Conservation (phyloP, 2,888 invertebrate species). For the Drosophila mercatorum region DNA sequence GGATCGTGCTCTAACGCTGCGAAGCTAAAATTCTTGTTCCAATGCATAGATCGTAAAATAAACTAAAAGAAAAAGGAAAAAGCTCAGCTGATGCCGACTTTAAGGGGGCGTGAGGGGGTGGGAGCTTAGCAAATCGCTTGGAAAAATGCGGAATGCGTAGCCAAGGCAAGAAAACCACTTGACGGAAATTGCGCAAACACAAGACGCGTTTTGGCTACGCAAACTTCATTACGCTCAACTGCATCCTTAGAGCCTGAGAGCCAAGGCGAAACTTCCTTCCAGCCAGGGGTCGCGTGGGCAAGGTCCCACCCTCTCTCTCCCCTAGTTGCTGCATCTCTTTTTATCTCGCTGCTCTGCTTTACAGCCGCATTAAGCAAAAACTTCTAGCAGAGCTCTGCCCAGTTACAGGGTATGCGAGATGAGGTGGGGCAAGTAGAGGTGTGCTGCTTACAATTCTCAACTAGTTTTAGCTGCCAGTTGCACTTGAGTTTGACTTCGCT, state of each 20-base stretch:
- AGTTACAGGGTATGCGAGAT: neutral
- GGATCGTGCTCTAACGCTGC: neutral
- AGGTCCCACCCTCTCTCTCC: neutral
- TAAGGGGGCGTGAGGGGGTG: neutral
- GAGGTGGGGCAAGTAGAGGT: no score
- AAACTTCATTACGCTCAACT: constrained; percentile 38
- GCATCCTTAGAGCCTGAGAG: constrained; percentile 25
- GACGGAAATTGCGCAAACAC: constrained; percentile 44
- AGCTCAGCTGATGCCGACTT: neutral
- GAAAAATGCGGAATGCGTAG: constrained; percentile 24
- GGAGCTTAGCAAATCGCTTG: constrained; percentile 40
- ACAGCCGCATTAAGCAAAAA: neutral
- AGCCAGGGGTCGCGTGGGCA: neutral
- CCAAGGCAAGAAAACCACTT: constrained; percentile 55
- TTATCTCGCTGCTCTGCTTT: neutral
- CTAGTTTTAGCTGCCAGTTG: neutral
- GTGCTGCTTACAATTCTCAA: neutral
- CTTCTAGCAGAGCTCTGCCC: neutral
- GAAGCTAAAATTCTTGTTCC: constrained; percentile 8
- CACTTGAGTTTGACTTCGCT: no score
- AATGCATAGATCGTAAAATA: constrained; percentile 2
- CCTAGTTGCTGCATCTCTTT: no score
- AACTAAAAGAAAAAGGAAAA: no score
- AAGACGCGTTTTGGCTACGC: constrained; percentile 16
- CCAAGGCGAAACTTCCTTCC: constrained; percentile 4